These are phyloP conservation scores for Spodoptera picta DNA, from an alignment of 2,888 invertebrate species.

Conservation along the genomic window DNA sequence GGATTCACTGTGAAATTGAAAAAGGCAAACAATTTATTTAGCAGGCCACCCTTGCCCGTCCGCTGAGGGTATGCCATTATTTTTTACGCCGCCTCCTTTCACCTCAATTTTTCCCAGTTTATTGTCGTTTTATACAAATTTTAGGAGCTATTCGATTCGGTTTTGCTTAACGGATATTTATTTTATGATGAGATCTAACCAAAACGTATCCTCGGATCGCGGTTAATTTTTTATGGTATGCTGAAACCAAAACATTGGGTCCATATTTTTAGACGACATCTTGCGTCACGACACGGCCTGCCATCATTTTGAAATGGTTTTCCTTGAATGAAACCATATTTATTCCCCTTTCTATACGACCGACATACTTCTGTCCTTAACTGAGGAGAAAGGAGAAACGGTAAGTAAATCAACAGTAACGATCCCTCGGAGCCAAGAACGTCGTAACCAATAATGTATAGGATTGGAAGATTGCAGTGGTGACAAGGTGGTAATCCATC, in stretches of 20 bases:
- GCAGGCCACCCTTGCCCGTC: constrained; percentile 72
- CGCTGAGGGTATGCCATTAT: constrained; percentile 79
- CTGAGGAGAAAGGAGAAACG: constrained; percentile 22
- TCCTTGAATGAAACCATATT: constrained; percentile 15
- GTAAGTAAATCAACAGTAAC: constrained; percentile 52
- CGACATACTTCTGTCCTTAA: constrained; percentile 15
- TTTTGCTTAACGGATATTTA: constrained; percentile 65
- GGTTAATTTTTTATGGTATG: constrained; percentile 38
- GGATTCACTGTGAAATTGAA: constrained; percentile 74
- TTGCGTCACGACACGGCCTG: constrained; percentile 14
- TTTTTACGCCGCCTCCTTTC: constrained; percentile 82
- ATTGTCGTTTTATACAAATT: constrained; percentile 84
- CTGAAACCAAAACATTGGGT: constrained; percentile 22
- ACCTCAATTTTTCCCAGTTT: constrained; percentile 80
- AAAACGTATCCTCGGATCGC: constrained; percentile 31
- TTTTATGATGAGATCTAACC: constrained; percentile 56
- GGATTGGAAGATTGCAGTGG: constrained; percentile 46
- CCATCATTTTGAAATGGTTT: constrained; percentile 11
- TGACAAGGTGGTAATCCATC: constrained; percentile 51
- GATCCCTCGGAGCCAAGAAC: constrained; percentile 46
- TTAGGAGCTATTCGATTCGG: constrained; percentile 68
- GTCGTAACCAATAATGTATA: constrained; percentile 50
- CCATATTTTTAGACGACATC: constrained; percentile 24
- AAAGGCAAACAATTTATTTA: constrained; percentile 84
- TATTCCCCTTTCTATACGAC: constrained; percentile 6